Evolutionary conservation across 2,797 vertebrate species (phyloP).

Genomic region (Sardinella longiceps): DNA sequence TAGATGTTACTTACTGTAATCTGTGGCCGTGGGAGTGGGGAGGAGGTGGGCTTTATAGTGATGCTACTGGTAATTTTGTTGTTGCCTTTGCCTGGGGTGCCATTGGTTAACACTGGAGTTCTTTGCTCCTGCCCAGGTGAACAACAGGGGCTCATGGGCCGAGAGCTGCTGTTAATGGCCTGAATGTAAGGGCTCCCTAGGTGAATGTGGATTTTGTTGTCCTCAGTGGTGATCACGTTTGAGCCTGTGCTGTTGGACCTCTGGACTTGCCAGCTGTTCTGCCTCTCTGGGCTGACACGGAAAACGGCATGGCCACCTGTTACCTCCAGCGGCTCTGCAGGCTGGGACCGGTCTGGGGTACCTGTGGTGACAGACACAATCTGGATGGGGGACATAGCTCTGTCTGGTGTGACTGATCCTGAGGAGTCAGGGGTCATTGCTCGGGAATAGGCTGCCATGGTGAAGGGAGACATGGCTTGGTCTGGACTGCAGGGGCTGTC

Average conservation of each 20-base stretch:
- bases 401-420: conserved; percentile 86
- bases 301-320: conserved; percentile 85
- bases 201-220: conserved; percentile 99
- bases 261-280: conserved; percentile 91
- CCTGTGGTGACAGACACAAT: conserved; percentile 85
- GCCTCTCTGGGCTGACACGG: conserved; percentile 89
- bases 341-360: conserved; percentile 81
- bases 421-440: conserved; percentile 88
- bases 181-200: conserved; percentile 91
- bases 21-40: conserved; percentile 91
- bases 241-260: conserved; percentile 91
- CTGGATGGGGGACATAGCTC: conserved; percentile 89
- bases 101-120: conserved; percentile 83
- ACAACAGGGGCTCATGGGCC: conserved; percentile 78
- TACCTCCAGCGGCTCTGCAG: conserved; percentile 82
- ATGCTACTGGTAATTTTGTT: conserved; percentile 98
- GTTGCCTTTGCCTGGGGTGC: conserved; percentile 80
- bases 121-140: conserved; percentile 81
- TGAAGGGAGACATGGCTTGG: conserved; percentile 80
- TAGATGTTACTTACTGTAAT: conserved; percentile 99
- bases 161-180: conserved; percentile 75
- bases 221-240: conserved; percentile 95
- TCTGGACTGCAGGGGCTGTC: conserved; percentile 83
- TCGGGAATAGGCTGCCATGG: conserved; percentile 84
- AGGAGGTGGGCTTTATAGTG: conserved; percentile 93